These are phyloP conservation scores for Chouioia cunea DNA, from an alignment of 2,888 invertebrate species.

Conservation along the genomic window DNA sequence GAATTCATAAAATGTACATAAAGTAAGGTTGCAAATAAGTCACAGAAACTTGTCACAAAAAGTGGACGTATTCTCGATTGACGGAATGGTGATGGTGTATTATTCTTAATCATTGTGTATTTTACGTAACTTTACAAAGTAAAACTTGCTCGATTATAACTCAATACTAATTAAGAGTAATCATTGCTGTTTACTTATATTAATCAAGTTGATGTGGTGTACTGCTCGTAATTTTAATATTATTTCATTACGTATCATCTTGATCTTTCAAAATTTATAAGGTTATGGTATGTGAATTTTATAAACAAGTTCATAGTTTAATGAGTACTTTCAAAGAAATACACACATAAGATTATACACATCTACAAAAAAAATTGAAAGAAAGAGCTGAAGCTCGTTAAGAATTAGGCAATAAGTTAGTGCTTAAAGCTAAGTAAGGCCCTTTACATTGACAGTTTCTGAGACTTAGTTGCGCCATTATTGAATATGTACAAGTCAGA, in stretches of 20 bases:
- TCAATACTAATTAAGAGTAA: not conserved
- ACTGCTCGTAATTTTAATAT: no score
- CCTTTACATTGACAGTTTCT: constrained; percentile 52
- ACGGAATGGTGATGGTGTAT: constrained; percentile 47
- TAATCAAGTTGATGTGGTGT: no score
- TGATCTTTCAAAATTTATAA: no score
- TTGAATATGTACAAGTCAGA: constrained; percentile 49
- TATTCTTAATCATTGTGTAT: constrained; percentile 35
- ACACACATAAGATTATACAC: constrained; percentile 1
- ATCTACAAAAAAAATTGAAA: constrained; percentile 18
- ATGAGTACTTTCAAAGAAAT: not conserved
- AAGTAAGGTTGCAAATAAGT: constrained; percentile 43
- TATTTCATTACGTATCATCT: no score
- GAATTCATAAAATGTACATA: constrained; percentile 31
- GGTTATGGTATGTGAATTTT: no score
- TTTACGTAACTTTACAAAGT: constrained; percentile 22
- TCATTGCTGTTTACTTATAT: no score
- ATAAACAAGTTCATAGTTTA: no score
- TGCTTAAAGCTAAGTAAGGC: constrained; percentile 36
- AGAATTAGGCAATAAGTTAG: constrained; percentile 29
- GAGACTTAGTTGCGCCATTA: constrained; percentile 56
- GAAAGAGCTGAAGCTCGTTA: constrained; percentile 30
- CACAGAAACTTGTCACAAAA: constrained; percentile 41
- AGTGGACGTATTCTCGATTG: constrained; percentile 39
- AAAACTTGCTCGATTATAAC: constrained; percentile 3